phyloP scores from a whole-genome alignment of 2,888 invertebrate species.

The Trachelus tabidus region DNA sequence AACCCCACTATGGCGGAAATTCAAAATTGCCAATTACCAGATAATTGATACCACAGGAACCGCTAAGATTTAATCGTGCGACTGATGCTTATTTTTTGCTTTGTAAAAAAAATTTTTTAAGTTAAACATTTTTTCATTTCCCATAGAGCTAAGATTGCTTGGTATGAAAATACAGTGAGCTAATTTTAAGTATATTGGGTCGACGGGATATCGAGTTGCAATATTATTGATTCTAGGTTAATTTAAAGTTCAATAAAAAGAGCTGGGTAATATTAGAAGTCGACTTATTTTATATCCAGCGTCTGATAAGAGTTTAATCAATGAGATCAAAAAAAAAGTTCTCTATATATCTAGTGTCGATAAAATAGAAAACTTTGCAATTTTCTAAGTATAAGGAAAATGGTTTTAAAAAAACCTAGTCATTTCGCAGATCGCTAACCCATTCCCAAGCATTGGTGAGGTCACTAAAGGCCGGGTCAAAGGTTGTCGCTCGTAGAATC shows the following conservation, averaged over 20 bases:
- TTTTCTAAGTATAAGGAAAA: background rate
- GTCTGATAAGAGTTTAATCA: background rate
- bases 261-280: background rate
- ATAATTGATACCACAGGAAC: background rate
- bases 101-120: background rate
- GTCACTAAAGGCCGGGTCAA: background rate
- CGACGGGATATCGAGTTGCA: background rate
- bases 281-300: background rate
- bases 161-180: background rate
- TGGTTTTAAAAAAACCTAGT: background rate
- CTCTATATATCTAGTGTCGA: background rate
- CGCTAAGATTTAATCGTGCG: background rate
- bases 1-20: background rate
- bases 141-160: background rate
- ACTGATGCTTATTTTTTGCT: background rate
- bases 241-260: background rate
- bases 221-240: background rate
- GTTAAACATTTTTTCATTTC: background rate
- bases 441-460: background rate
- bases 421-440: background rate
- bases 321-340: background rate
- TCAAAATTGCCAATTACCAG: slow-evolving; percentile 4
- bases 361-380: background rate
- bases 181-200: background rate
- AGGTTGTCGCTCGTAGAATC: background rate